Evolutionary conservation across 2,888 invertebrate species (phyloP).

Genomic region (Epicampocera succincta): DNA sequence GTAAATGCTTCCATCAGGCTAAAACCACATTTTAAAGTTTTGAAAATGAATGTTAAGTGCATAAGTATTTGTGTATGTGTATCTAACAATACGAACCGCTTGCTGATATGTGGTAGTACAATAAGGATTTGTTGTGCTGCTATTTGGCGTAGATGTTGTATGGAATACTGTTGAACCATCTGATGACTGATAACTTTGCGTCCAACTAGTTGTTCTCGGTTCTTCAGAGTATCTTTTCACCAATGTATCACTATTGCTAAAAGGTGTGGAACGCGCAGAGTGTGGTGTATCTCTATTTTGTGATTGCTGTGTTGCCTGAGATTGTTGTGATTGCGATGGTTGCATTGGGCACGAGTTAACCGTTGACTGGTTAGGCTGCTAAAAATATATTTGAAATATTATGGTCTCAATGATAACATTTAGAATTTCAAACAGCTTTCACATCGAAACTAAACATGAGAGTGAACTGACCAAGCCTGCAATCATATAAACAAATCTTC

Average conservation of each 20-base stretch:
- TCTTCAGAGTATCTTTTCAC: conserved; percentile 60
- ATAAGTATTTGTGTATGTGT: neutral
- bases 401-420: too few species aligned
- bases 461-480: too few species aligned
- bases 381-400: conserved; percentile 1
- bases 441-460: too few species aligned
- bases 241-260: conserved; percentile 76
- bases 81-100: conserved; percentile 75
- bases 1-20: conserved; percentile 82
- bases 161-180: conserved; percentile 81
- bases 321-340: conserved; percentile 36
- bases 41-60: conserved; percentile 1
- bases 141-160: conserved; percentile 77
- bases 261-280: conserved; percentile 79
- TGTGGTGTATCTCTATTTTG: conserved; percentile 76
- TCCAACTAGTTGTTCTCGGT: conserved; percentile 75
- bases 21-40: neutral
- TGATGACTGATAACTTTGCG: conserved; percentile 79
- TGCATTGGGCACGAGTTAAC: conserved; percentile 57
- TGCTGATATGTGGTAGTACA: conserved; percentile 82
- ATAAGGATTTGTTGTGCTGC: conserved; percentile 74
- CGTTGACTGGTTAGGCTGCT: conserved; percentile 74
- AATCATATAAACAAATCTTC: too few species aligned
- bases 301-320: conserved; percentile 52
- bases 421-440: too few species aligned